phyloP scores from a whole-genome alignment of 1,140 invertebrate species.

The Battus philenor region DNA sequence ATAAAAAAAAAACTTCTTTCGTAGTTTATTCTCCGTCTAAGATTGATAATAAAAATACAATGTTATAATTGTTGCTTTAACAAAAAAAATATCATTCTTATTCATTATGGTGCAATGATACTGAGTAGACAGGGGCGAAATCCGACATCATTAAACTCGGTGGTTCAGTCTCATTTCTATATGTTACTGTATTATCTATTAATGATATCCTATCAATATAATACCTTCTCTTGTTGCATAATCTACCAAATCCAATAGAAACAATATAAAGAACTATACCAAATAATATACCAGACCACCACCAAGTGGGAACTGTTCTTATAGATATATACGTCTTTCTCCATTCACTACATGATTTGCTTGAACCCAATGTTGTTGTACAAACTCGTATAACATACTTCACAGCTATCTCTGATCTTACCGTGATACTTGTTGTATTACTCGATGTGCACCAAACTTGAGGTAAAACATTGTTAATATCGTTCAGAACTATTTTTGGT shows the following conservation, averaged over 20 bases:
- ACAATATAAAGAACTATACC: conserved; percentile 35
- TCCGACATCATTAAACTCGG: conserved; percentile 8
- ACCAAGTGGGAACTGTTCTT: conserved; percentile 19
- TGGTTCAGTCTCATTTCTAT: conserved; percentile 23
- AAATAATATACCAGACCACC: conserved; percentile 37
- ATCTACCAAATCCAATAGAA: conserved; percentile 31
- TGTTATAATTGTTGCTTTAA: no score
- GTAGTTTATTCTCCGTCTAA: no score
- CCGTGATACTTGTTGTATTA: conserved; percentile 27
- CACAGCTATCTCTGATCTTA: conserved; percentile 29
- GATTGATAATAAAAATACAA: no score
- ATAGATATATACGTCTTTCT: conserved; percentile 20
- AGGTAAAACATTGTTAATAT: conserved; percentile 31
- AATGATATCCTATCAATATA: conserved; percentile 33
- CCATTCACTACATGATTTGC: conserved; percentile 44
- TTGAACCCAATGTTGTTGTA: conserved; percentile 40
- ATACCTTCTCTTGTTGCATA: conserved; percentile 13
- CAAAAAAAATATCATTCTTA: no score
- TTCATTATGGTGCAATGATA: neutral
- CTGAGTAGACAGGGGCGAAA: conserved; percentile 3
- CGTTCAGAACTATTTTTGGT: conserved; percentile 33
- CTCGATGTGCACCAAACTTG: conserved; percentile 43
- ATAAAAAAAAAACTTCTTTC: no score
- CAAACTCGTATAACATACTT: conserved; percentile 52
- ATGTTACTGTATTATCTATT: conserved; percentile 30